These are phyloP conservation scores for Corythoichthys intestinalis DNA, from an alignment of 2,113 vertebrate genomes.

Conservation along the genomic window DNA sequence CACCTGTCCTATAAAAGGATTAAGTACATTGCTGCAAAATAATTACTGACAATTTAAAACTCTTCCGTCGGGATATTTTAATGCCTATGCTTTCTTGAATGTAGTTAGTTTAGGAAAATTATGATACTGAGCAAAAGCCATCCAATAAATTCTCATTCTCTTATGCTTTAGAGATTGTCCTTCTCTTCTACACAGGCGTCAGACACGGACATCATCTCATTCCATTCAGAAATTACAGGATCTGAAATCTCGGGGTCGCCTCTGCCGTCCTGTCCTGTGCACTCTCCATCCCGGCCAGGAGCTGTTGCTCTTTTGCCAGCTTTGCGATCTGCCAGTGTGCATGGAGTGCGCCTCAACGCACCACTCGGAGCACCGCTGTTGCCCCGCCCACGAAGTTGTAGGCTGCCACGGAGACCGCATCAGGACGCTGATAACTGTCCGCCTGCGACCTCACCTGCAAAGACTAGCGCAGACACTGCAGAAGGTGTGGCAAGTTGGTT, in stretches of 20 bases:
- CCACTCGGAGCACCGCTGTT: slow-evolving; percentile 79
- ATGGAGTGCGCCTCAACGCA: slow-evolving; percentile 73
- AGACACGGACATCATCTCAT: slow-evolving; percentile 83
- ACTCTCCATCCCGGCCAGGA: slow-evolving; percentile 79
- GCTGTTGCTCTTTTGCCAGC: slow-evolving; percentile 84
- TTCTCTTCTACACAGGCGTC: slow-evolving; percentile 71
- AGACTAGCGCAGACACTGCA: slow-evolving; percentile 70
- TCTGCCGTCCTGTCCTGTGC: slow-evolving; percentile 77
- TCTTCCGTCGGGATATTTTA: too few relatives aligned
- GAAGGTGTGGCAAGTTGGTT: slow-evolving; percentile 35
- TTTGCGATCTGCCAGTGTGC: slow-evolving; percentile 82
- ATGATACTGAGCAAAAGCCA: too few relatives aligned
- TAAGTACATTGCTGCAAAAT: too few relatives aligned
- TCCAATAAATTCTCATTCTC: too few relatives aligned
- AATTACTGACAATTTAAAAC: too few relatives aligned
- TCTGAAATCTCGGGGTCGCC: slow-evolving; percentile 65
- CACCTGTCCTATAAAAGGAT: too few relatives aligned
- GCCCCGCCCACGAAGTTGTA: slow-evolving; percentile 67
- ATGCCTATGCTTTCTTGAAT: too few relatives aligned
- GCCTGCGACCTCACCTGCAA: slow-evolving; percentile 71
- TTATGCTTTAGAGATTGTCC: too few relatives aligned
- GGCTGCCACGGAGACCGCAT: slow-evolving; percentile 76
- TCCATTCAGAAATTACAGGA: slow-evolving; percentile 71
- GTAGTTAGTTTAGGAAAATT: too few relatives aligned
- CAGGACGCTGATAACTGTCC: slow-evolving; percentile 68